Conservation (phyloP, 2,888 invertebrate genomes). For the Anoplius nigerrimus region DNA sequence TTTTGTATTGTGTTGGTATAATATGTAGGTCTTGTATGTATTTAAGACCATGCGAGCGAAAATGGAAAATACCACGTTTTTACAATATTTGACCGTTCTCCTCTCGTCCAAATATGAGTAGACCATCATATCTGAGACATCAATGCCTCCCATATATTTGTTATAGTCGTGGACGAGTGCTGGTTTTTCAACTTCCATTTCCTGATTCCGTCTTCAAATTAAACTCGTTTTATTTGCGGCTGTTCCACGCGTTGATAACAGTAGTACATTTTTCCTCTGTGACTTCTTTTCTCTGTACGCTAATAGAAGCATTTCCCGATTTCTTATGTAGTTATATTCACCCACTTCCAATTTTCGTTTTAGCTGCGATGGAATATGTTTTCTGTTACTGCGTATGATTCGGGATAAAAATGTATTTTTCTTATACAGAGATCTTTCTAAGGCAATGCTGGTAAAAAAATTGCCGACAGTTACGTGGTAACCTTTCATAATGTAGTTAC, state of each 20-base stretch:
- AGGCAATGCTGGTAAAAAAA: conserved; percentile 25
- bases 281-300: no score
- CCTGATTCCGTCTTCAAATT: conserved; percentile 37
- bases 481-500: conserved; percentile 31
- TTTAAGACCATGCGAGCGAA: conserved; percentile 54
- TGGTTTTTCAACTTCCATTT: conserved; percentile 28
- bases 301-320: conserved; percentile 43
- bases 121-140: no score
- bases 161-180: conserved; percentile 45
- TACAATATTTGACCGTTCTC: conserved; percentile 56
- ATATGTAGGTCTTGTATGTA: conserved; percentile 50
- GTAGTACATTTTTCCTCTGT: conserved; percentile 41
- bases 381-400: conserved; percentile 30
- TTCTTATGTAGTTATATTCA: conserved; percentile 45
- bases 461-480: conserved; percentile 26
- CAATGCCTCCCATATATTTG: no score
- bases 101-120: no score
- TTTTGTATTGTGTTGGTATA: conserved; percentile 25
- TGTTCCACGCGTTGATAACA: conserved; percentile 38
- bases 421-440: conserved; percentile 21
- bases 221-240: conserved; percentile 33
- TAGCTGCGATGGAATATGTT: no score
- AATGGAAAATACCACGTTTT: conserved; percentile 55
- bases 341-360: conserved; percentile 32
- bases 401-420: conserved; percentile 24